Base-by-base conservation (phyloP, 2,797 vertebrate species). In the Arnoldichthys spilopterus region DNA sequence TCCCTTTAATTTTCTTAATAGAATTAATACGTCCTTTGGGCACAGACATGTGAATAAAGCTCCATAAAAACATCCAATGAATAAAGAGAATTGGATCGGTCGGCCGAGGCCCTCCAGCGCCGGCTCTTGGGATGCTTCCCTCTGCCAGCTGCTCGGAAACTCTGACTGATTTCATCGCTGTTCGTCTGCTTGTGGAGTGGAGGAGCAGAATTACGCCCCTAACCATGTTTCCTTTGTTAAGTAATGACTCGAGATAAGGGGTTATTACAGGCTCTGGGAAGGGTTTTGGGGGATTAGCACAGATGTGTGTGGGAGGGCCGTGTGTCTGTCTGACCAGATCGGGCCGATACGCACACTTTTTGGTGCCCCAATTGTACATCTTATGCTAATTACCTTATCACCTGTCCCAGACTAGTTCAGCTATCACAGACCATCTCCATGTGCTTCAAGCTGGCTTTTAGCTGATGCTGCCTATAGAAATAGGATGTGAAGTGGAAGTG, bases 111-210 rank as follows among this genome's bases (percentile, higher is more conserved):
- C n/a, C n/a, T 85, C 83, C 83, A 83, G 71, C 22, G 68, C 69
- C 32, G 85, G 68, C 79, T 87, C 71, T 83, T 2, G 18, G 53
- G 34, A 76, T 28, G 72, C 2, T n/a, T 32, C 45, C 53, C 56
- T 79, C 58, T 83, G 12, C 72, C 76, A 87, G 82, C 80, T 87
- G 56, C 82, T 86, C 78, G 85, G 80, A 63, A 79, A 84, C 76
- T 74, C n/a, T 56, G 63, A 20, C 64, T 59, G 70, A 49, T 72
- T 54, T 71, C 66, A 80, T 78, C 77, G 79, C 77, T 59, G 78
- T 62, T 72, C 72, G 61, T 78, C 58, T 83, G 82, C 76, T 61
- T 54, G 72, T 71, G 77, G 79, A 56, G 43, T 59, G 54, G 51
- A 63, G 34, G 77, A 82, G 82, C 61, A 56, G 74, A 83, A 86